A percentile compares a stretch with the other conserved stretches of the same genome.
Evolutionary conservation across 92 coral and sea anemone species (phyloP).

Genomic region (Epizoanthus stellaris): DNA sequence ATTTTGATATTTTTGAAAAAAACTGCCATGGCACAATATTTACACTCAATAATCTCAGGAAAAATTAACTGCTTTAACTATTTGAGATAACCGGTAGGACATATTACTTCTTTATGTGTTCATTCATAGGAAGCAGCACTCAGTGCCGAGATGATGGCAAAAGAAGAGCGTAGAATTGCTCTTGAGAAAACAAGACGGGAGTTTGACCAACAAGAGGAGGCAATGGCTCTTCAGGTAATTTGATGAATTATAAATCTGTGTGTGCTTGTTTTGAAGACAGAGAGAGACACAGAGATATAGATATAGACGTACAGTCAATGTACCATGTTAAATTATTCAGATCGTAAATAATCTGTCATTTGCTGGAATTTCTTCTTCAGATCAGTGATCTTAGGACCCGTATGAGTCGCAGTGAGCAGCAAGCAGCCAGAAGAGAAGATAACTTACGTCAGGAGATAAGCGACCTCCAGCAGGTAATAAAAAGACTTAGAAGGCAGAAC

Average conservation of each 20-base stretch:
- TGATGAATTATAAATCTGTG: too few relatives aligned
- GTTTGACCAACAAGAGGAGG: conserved; percentile 75
- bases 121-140: conserved; percentile 84
- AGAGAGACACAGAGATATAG: not conserved
- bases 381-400: conserved; percentile 89
- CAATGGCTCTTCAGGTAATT: conserved; percentile 82
- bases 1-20: too few relatives aligned
- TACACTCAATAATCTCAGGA: too few relatives aligned
- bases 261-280: not conserved
- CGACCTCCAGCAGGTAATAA: conserved; percentile 86
- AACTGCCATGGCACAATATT: too few relatives aligned
- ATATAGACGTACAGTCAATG: not conserved
- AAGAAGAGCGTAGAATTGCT: conserved; percentile 91
- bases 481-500: not conserved
- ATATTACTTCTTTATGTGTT: not conserved
- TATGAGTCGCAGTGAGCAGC: conserved; percentile 88
- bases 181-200: conserved; percentile 86
- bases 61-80: too few relatives aligned
- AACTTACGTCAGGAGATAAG: conserved; percentile 91
- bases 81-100: too few relatives aligned
- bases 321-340: not conserved
- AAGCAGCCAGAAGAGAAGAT: conserved; percentile 90
- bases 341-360: not conserved
- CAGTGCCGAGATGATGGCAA: conserved; percentile 95
- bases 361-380: conserved; percentile 29